Conservation (phyloP, 2,113 vertebrate genomes). For the Cheilinus undulatus region DNA sequence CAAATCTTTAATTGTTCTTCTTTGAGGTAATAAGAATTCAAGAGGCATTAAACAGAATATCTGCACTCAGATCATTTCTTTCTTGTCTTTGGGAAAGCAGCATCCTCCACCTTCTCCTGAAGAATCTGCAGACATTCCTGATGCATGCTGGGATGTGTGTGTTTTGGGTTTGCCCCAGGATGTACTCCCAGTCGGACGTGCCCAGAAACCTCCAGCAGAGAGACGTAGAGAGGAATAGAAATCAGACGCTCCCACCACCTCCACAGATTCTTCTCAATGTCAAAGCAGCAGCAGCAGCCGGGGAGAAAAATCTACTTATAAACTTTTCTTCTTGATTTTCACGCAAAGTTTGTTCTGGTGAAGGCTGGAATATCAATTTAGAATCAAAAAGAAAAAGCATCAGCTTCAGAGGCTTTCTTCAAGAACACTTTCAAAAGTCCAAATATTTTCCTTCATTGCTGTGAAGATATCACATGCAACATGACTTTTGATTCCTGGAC, state of each 20-base stretch:
- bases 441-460: too few species aligned
- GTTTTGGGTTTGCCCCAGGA: background rate
- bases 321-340: conserved; percentile 34
- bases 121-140: background rate
- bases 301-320: background rate
- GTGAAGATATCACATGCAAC: too few species aligned
- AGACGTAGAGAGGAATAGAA: background rate
- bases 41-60: too few species aligned
- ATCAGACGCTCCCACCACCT: too few species aligned
- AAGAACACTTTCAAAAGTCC: too few species aligned
- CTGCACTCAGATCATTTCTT: too few species aligned
- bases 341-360: background rate
- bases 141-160: background rate
- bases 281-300: conserved; percentile 4
- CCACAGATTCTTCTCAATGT: background rate
- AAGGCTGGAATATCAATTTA: background rate
- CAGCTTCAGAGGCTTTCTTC: background rate
- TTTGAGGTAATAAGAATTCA: too few species aligned
- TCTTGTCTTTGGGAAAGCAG: too few species aligned
- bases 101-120: background rate
- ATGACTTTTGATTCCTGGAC: too few species aligned
- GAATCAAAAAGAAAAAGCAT: background rate
- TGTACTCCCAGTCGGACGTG: conserved; percentile 10
- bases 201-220: background rate
- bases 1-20: too few species aligned